phyloP scores from a whole-genome alignment of 2,113 vertebrate species.

The Peromyscus leucopus region DNA sequence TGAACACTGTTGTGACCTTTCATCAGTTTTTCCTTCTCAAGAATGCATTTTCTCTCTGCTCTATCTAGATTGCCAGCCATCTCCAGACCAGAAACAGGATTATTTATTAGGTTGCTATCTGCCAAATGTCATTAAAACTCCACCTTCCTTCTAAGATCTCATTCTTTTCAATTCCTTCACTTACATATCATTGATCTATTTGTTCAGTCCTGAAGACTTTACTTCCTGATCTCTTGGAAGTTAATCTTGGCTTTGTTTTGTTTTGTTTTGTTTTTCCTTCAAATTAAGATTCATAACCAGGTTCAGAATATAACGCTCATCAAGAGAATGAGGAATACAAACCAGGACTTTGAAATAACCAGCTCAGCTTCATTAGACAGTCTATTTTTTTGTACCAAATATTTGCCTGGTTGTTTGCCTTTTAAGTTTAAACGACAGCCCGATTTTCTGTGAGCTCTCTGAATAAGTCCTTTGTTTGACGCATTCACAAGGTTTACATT shows the following conservation, averaged over 20 bases:
- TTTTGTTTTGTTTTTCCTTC: slow-evolving; percentile 13
- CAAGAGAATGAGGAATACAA: slow-evolving; percentile 6
- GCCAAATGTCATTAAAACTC: not conserved
- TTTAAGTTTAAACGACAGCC: slow-evolving; percentile 57
- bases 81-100: not conserved
- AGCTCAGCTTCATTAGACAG: not conserved
- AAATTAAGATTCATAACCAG: not conserved
- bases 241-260: not conserved
- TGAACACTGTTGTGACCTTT: not conserved
- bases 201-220: not conserved
- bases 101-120: not conserved
- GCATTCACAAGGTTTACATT: slow-evolving; percentile 51
- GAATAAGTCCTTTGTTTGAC: slow-evolving; percentile 69
- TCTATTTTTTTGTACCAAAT: slow-evolving; percentile 30
- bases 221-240: not conserved
- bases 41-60: not conserved
- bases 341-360: slow-evolving; percentile 22
- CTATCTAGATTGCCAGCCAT: not conserved
- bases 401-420: slow-evolving; percentile 57
- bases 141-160: not conserved
- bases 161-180: not conserved
- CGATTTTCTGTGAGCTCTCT: slow-evolving; percentile 38
- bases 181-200: not conserved
- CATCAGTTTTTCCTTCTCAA: not conserved
- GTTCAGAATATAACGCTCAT: not conserved